Base-by-base conservation (phyloP, 2,797 vertebrate genomes). In the Meriones psammophilus region DNA sequence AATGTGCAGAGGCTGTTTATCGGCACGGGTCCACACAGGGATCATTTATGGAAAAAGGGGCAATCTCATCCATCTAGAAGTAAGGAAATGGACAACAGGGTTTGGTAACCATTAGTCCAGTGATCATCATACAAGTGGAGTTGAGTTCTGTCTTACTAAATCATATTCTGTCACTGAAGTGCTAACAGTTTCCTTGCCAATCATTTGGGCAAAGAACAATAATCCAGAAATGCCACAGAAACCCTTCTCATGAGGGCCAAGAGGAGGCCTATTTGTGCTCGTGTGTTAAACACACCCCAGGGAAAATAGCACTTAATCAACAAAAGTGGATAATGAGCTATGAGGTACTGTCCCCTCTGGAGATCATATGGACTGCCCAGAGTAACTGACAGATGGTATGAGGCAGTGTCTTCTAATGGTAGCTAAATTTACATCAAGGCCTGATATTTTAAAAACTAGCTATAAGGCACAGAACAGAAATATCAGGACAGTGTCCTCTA, bases 91-190 rank as follows among this genome's bases (percentile, higher is more conserved):
- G 87, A 93, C 39, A 58, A 64, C 46, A 90, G 17, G n/a, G 30
- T 78, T 18, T 50, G 56, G 64, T 7, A 60, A 36, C 71, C 66
- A 64, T 7, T 26, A 68, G 62, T 94, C 28, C 56, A 60, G 22
- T 20, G 60, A 39, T 30, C 42, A 20, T 77, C 76, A 58, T 42
- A 88, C 62, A 84, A 89, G 86, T 10, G 39, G 74, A 69, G 78
- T 80, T 86, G 62, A 42, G 24, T 84, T 88, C 60, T 64, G n/a
- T 92, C 94, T 86, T 56, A 78, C 39, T 85, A 89, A 85, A 68
- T 50, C 58, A 86, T 4, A 54, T 39, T 74, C 22, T 39, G 68
- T n/a, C 18, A 1, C 1, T 73, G 89, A 91, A 94, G 66, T 73
- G 77, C 8, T 62, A 84, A 2, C 3, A n/a, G 60, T 46, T 71